Conservation (phyloP, 2,113 vertebrate species). For the Nothoprocta perdicaria region DNA sequence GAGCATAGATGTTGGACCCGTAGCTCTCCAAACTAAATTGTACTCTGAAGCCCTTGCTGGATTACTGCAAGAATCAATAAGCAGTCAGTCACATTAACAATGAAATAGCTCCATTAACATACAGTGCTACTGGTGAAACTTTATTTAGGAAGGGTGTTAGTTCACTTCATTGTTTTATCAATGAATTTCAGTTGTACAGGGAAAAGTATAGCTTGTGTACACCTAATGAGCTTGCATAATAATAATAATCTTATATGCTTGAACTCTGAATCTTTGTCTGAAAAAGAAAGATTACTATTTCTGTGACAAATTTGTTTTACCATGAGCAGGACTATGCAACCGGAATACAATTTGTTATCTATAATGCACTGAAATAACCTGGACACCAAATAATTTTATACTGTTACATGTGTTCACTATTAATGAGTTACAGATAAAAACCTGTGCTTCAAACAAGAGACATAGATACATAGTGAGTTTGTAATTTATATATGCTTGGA, state of each 20-base stretch:
- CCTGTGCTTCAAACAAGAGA: constrained; percentile 14
- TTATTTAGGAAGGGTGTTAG: constrained; percentile 86
- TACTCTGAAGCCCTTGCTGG: constrained; percentile 81
- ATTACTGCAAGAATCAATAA: constrained; percentile 87
- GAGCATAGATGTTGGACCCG: constrained; percentile 85
- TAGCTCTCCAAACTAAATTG: constrained; percentile 84
- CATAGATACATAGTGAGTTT: neutral
- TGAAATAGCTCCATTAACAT: constrained; percentile 93
- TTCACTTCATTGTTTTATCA: constrained; percentile 85
- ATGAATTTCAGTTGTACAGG: constrained; percentile 78
- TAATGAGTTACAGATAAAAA: constrained; percentile 54
- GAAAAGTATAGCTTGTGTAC: constrained; percentile 78
- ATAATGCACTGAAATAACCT: constrained; percentile 67
- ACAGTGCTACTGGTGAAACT: constrained; percentile 81
- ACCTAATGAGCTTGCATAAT: constrained; percentile 77
- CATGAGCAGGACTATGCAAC: constrained; percentile 68
- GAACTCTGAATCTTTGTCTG: constrained; percentile 58
- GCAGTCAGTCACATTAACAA: constrained; percentile 90
- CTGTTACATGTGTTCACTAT: constrained; percentile 47
- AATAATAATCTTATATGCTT: constrained; percentile 69
- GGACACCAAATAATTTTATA: constrained; percentile 48
- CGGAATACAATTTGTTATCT: constrained; percentile 65
- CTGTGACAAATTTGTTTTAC: constrained; percentile 71
- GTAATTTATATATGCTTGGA: constrained; percentile 30
- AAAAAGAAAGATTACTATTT: constrained; percentile 33